Base-by-base conservation (phyloP, 2,113 vertebrate genomes). In the Anser cygnoides region DNA sequence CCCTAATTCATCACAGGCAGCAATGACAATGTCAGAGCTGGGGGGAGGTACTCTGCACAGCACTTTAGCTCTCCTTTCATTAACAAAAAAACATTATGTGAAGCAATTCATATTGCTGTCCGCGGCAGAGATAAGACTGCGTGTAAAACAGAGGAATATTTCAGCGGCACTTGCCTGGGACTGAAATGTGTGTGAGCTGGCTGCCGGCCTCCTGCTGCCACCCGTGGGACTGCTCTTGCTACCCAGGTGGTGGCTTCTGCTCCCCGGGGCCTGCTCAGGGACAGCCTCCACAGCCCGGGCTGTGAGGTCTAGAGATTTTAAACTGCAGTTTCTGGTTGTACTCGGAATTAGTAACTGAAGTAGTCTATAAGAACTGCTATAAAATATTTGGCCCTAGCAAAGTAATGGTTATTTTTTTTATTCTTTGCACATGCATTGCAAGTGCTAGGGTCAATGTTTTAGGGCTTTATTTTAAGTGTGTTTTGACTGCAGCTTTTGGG, bases 1-100 rank as follows among this genome's bases (percentile, higher is more conserved):
- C 95, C 96, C 95, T 97, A 97, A 98, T 98, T 97, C 95, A 98
- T 99, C 98, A 98, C 95, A 76, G 84, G 95, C 92, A 84, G 82
- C 96, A 97, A 93, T 94, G 95, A 96, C 44, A 35, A 59, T 90
- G 96, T 96, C 96, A 95, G 58, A 93, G 66, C 82, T 16, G 33
- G 55, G 68, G 92, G 61, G 90, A 90, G 91, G 91, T 43, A 63
- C 74, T 75, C 50, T 1, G 3, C 26, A 1, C 87, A 82, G 74
- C 88, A 39, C 91, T 96, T 93, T 86, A 75, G 81, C 66, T 22
- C 66, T 92, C 67, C 76, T 84, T 72, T 73, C 86, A 28, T 66
- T n/a, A 81, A 59, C 49, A 62, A 66, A 25, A 50, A 62, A 26
- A 29, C 1, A 1, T 39, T 62, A 90, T 8, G 12, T 55, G 75